Evolutionary conservation across 37 sponge, comb jelly and placozoan species (phyloP).

Genomic region (Beroe forskalii): DNA sequence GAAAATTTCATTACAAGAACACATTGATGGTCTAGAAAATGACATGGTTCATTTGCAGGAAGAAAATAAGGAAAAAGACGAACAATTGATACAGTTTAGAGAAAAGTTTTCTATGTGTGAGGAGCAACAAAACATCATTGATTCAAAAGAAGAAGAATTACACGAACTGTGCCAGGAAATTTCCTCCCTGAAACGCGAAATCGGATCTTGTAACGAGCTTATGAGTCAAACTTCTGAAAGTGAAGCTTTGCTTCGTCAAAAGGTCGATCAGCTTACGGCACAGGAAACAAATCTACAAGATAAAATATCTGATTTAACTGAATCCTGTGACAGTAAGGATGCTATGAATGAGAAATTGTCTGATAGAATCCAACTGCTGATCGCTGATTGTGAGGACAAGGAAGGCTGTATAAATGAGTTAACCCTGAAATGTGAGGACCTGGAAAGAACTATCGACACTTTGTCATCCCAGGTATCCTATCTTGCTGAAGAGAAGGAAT

Average conservation of each 20-base stretch:
- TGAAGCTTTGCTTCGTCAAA: not conserved
- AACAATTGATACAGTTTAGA: not conserved
- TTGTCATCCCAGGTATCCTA: slow-evolving; percentile 36
- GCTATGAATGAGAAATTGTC: not conserved
- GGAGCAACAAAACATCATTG: not conserved
- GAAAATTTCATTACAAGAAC: not conserved
- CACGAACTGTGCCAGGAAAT: not conserved
- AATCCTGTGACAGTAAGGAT: not conserved
- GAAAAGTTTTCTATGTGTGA: not conserved
- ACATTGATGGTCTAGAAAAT: not conserved
- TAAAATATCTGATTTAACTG: not conserved
- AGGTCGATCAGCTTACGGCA: not conserved
- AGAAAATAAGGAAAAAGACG: not conserved
- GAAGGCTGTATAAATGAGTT: not conserved
- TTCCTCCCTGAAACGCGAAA: not conserved
- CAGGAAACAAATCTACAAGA: not conserved
- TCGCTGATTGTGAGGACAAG: not conserved
- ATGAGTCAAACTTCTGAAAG: not conserved
- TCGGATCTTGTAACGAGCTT: not conserved
- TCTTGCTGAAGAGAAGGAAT: slow-evolving; percentile 48
- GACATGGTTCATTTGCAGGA: not conserved
- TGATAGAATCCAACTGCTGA: not conserved
- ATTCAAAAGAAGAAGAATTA: not conserved
- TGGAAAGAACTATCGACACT: slow-evolving; percentile 46
- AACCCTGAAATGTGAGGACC: not conserved